These are phyloP conservation scores for Urocitellus parryii DNA, from an alignment of 2,113 vertebrate genomes.

Conservation along the genomic window DNA sequence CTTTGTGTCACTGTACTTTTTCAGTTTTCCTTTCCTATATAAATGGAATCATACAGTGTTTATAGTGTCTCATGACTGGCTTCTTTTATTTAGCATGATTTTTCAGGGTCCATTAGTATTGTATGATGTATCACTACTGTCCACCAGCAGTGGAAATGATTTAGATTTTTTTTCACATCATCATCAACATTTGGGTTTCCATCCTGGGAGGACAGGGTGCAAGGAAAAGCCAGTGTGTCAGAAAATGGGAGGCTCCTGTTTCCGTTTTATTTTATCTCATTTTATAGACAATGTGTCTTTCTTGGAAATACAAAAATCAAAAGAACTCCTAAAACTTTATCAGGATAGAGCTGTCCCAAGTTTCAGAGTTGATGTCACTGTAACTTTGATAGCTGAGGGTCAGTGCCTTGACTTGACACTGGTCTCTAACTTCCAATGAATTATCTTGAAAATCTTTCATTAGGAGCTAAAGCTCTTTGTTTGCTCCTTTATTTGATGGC, in stretches of 20 bases:
- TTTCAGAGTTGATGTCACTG: neutral
- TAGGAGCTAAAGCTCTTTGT: neutral
- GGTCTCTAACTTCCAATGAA: neutral
- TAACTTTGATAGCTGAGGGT: too few species aligned
- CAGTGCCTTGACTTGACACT: too few species aligned
- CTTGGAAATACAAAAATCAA: neutral
- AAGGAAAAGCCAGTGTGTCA: neutral
- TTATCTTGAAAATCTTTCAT: too few species aligned
- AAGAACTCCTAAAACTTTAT: neutral
- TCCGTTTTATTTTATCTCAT: neutral
- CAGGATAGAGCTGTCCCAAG: neutral
- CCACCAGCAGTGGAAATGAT: neutral
- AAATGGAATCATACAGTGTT: neutral
- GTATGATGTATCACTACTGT: neutral
- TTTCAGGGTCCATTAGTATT: neutral
- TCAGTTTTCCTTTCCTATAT: neutral
- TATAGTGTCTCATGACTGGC: neutral
- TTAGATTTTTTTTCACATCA: neutral
- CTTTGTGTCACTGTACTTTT: neutral
- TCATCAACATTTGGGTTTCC: neutral
- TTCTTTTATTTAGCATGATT: neutral
- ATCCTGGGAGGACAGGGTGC: neutral
- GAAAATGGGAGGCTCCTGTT: neutral
- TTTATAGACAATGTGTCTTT: neutral
- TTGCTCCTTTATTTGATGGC: neutral